phyloP scores from a whole-genome alignment of 1,140 invertebrate genomes.

The Calephelis nemesis region DNA sequence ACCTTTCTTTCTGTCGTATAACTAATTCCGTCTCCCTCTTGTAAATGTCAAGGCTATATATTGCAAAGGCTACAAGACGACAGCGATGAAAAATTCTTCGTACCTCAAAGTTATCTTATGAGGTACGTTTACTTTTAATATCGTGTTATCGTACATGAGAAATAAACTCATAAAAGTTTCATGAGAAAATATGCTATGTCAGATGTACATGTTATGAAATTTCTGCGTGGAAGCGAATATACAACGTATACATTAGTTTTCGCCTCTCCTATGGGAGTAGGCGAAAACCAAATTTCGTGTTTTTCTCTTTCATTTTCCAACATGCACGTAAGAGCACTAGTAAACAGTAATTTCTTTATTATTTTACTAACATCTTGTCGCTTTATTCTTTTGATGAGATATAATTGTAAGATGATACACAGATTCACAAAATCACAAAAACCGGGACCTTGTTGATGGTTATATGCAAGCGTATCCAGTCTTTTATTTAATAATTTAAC shows the following conservation, averaged over 20 bases:
- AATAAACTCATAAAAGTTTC: slow-evolving; percentile 32
- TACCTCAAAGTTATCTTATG: slow-evolving; percentile 72
- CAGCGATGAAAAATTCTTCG: slow-evolving; percentile 70
- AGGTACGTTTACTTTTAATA: slow-evolving; percentile 68
- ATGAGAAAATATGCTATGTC: slow-evolving; percentile 16
- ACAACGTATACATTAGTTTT: not conserved
- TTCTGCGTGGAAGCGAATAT: not conserved
- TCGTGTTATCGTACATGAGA: slow-evolving; percentile 54
- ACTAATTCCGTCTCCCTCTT: slow-evolving; percentile 59
- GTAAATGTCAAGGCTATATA: slow-evolving; percentile 65
- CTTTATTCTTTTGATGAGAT: too few species aligned
- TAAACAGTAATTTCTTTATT: too few species aligned
- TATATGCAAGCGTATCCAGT: too few species aligned
- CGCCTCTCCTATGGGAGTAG: too few species aligned
- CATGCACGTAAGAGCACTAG: too few species aligned
- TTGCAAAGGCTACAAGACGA: slow-evolving; percentile 67
- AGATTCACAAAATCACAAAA: too few species aligned
- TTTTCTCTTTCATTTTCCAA: not conserved
- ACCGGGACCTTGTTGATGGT: too few species aligned
- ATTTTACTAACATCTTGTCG: too few species aligned
- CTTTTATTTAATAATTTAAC: too few species aligned
- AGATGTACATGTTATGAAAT: slow-evolving; percentile 8
- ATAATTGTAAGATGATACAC: too few species aligned
- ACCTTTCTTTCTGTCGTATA: slow-evolving; percentile 71
- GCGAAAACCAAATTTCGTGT: not conserved